Evolutionary conservation across 2,113 vertebrate genomes (phyloP).

Genomic region (Burhinus bistriatus): DNA sequence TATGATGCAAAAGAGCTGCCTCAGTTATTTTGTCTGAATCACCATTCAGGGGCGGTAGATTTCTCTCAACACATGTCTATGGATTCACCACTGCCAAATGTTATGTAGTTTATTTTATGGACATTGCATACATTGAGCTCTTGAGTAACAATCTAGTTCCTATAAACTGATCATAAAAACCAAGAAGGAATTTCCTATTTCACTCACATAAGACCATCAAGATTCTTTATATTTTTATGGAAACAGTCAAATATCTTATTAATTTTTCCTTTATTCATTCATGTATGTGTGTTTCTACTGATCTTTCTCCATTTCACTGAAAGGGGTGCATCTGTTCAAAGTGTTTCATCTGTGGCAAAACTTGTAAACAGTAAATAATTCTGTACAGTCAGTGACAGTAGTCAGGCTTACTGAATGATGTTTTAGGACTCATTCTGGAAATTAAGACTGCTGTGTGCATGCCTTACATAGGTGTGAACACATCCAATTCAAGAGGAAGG

Average conservation of each 20-base stretch:
- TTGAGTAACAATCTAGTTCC: background rate
- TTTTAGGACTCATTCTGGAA: background rate
- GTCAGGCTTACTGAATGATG: background rate
- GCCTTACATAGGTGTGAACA: background rate
- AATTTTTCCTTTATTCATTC: background rate
- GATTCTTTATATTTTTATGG: background rate
- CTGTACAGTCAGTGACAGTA: background rate
- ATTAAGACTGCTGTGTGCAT: background rate
- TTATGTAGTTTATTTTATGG: background rate
- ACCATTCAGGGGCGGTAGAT: background rate
- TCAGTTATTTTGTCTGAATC: background rate
- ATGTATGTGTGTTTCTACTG: background rate
- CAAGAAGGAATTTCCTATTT: background rate
- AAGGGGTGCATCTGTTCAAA: background rate
- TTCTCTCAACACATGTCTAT: background rate
- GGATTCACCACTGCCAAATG: background rate
- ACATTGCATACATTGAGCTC: background rate
- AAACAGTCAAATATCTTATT: background rate
- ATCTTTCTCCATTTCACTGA: background rate
- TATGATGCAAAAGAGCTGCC: background rate
- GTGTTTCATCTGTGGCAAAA: background rate
- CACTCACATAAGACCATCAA: background rate
- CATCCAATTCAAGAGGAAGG: background rate
- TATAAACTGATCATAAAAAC: background rate
- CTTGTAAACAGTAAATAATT: background rate